phyloP scores from a whole-genome alignment of 2,113 vertebrate genomes.

The Mus musculus region DNA sequence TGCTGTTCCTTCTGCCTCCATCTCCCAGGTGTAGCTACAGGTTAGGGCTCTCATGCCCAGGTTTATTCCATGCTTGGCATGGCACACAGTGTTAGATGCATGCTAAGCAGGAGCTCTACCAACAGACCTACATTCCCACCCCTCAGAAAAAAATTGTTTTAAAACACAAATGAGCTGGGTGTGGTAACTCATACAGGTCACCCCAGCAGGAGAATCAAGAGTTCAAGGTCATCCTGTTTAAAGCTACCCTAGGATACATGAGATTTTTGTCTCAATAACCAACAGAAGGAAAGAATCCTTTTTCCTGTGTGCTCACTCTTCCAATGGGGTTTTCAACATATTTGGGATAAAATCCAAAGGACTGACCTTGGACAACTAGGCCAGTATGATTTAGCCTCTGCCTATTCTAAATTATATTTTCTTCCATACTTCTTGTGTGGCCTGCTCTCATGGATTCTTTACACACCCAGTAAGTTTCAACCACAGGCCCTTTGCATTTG shows the following conservation, averaged over 20 bases:
- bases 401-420: neutral
- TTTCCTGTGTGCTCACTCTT: neutral
- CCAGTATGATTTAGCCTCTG: neutral
- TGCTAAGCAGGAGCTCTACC: neutral
- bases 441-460: neutral
- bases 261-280: neutral
- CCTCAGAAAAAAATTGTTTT: neutral
- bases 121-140: neutral
- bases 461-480: neutral
- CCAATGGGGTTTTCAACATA: neutral
- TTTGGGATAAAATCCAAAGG: neutral
- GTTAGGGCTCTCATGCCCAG: neutral
- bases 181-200: too few species aligned
- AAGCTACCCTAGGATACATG: too few species aligned
- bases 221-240: too few species aligned
- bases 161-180: neutral
- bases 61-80: neutral
- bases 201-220: too few species aligned
- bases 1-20: neutral
- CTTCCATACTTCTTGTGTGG: neutral
- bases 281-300: neutral
- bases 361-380: neutral
- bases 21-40: neutral
- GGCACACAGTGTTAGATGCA: neutral
- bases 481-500: neutral